Conservation (phyloP, 92 coral and sea anemone species). For the Porites divaricata region DNA sequence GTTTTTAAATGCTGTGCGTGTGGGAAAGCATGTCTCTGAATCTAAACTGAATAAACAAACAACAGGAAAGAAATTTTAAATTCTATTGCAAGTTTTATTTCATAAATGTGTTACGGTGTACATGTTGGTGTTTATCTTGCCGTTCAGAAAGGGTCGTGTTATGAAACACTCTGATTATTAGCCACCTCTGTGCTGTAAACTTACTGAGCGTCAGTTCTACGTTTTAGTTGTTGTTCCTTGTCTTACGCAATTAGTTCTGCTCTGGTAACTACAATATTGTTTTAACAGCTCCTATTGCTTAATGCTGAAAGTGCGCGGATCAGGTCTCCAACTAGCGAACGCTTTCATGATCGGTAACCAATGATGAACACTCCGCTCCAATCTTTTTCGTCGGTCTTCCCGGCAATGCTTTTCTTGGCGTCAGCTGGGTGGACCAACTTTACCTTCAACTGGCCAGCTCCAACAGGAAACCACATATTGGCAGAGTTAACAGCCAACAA, state of each 20-base stretch:
- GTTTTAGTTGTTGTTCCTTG: neutral
- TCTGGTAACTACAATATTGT: neutral
- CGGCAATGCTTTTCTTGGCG: constrained; percentile 25
- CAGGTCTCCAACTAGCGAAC: neutral
- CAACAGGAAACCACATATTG: constrained; percentile 60
- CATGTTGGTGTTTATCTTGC: neutral
- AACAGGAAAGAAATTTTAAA: too few species aligned
- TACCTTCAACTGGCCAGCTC: constrained; percentile 34
- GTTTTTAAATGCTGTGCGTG: too few species aligned
- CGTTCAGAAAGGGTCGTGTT: neutral
- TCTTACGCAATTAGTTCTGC: neutral
- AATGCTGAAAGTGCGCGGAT: neutral
- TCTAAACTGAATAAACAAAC: too few species aligned
- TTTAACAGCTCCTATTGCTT: neutral
- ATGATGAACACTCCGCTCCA: constrained; percentile 52
- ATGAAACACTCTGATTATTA: too few species aligned
- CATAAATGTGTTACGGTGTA: neutral
- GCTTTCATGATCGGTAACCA: constrained; percentile 20
- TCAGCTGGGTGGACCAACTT: constrained; percentile 31
- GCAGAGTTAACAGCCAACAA: constrained; percentile 53
- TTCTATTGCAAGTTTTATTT: neutral
- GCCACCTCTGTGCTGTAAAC: neutral
- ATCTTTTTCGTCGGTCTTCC: neutral
- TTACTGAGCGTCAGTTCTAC: too few species aligned
- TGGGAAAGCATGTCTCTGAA: too few species aligned